phyloP scores from a whole-genome alignment of 2,797 vertebrate species.

The Huso huso region DNA sequence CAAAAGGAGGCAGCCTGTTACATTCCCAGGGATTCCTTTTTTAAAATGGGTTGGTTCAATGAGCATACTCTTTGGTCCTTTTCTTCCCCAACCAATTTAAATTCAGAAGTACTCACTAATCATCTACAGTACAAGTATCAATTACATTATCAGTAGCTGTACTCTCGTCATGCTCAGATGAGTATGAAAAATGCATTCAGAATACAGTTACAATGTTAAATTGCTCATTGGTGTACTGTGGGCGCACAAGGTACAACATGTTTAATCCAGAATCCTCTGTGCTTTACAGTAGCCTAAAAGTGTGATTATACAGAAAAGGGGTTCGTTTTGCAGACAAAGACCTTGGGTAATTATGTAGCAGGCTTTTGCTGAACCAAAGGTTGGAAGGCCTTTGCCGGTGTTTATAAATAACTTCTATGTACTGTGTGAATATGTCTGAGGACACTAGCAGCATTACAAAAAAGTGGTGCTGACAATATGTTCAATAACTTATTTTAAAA shows the following conservation, averaged over 20 bases:
- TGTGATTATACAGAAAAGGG: not conserved
- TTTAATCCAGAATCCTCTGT: not conserved
- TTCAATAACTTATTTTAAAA: too few species aligned
- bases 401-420: too few species aligned
- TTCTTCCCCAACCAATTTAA: not conserved
- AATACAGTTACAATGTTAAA: not conserved
- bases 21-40: too few species aligned
- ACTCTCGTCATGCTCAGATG: not conserved
- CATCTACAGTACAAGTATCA: not conserved
- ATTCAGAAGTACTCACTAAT: not conserved
- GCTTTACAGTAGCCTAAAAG: not conserved
- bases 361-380: too few species aligned
- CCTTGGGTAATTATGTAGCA: not conserved
- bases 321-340: not conserved
- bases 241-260: not conserved
- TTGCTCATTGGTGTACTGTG: not conserved
- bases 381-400: too few species aligned
- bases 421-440: too few species aligned
- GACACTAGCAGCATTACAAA: too few species aligned
- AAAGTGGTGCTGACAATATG: too few species aligned
- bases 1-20: not conserved
- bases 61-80: not conserved
- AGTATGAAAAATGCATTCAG: not conserved
- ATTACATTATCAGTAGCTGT: not conserved
- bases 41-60: not conserved